These are phyloP conservation scores for Leptopterna dolabrata DNA, from an alignment of 2,888 invertebrate species.

Conservation along the genomic window DNA sequence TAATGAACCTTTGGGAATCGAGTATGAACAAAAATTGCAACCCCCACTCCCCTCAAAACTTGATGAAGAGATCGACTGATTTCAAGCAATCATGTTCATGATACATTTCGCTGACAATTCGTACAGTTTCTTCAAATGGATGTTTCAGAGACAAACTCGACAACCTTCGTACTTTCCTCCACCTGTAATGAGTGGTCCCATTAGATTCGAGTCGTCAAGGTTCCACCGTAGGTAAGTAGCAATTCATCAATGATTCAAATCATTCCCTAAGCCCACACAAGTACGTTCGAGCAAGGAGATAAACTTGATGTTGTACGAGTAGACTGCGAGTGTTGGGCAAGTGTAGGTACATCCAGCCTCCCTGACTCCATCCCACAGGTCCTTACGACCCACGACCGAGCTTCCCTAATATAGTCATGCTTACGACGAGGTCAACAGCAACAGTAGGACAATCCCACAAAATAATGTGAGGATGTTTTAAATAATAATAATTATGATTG, in stretches of 20 bases:
- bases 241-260: background rate
- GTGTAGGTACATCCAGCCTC: background rate
- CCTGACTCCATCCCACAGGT: background rate
- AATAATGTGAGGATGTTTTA: background rate
- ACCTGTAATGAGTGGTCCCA: too few species aligned
- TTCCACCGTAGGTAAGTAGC: background rate
- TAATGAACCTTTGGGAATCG: too few species aligned
- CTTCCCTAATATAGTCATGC: constrained; percentile 1
- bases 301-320: background rate
- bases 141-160: too few species aligned
- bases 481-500: too few species aligned
- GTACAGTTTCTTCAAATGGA: too few species aligned
- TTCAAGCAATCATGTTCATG: too few species aligned
- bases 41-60: too few species aligned
- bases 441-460: background rate
- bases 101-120: too few species aligned
- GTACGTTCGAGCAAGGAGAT: background rate
- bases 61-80: too few species aligned
- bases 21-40: too few species aligned
- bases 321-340: background rate
- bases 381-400: background rate
- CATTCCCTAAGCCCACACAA: background rate
- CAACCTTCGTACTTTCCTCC: too few species aligned
- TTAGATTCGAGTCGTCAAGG: too few species aligned
- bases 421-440: background rate